phyloP scores from a whole-genome alignment of 2,797 vertebrate genomes.

The Aselliscus stoliczkanus region DNA sequence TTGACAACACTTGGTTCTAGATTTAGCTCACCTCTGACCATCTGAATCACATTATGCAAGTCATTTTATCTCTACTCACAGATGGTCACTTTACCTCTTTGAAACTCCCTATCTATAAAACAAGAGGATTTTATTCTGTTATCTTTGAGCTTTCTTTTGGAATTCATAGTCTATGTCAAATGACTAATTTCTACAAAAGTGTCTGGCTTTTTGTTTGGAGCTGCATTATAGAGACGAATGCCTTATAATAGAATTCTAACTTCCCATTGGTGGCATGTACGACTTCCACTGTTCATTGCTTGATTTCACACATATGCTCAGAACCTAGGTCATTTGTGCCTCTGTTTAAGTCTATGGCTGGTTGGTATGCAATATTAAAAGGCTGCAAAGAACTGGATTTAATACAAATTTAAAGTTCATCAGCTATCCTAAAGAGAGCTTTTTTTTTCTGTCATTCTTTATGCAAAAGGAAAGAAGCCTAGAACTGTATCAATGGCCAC shows the following conservation, averaged over 20 bases:
- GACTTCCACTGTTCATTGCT: not conserved
- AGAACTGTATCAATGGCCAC: not conserved
- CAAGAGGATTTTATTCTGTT: not conserved
- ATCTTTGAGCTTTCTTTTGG: not conserved
- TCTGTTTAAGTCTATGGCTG: not conserved
- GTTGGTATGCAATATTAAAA: not conserved
- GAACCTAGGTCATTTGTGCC: not conserved
- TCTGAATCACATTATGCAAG: not conserved
- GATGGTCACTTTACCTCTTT: not conserved
- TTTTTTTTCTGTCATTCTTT: not conserved
- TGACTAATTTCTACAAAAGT: not conserved
- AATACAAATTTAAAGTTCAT: not conserved
- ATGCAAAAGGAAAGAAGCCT: conserved; percentile 10
- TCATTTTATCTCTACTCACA: not conserved
- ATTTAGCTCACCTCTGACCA: not conserved
- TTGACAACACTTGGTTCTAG: not conserved
- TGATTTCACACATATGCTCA: not conserved
- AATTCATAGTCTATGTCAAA: not conserved
- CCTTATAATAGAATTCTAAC: not conserved
- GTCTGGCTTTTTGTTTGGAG: not conserved
- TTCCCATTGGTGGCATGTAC: not conserved
- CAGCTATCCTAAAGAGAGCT: not conserved
- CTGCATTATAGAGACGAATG: not conserved
- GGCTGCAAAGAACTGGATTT: not conserved
- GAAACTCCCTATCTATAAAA: not conserved